A percentile compares a stretch with the other conserved stretches of the same genome.
Evolutionary conservation across 2,888 invertebrate species (phyloP).

Genomic region (Ypsolopha scabrella): DNA sequence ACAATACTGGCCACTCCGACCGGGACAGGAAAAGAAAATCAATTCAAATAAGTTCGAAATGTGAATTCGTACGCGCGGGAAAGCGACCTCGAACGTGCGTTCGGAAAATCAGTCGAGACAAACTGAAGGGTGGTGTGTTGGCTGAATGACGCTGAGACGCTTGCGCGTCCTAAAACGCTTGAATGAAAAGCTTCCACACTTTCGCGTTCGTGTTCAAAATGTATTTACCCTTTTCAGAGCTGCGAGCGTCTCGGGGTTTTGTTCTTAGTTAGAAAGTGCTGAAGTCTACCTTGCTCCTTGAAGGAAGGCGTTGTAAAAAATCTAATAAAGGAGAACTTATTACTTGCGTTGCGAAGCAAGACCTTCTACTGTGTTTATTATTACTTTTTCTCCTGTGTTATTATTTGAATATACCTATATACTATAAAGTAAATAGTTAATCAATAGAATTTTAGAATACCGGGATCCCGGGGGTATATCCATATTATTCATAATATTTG

Average conservation of each 20-base stretch:
- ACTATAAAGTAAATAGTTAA: no score
- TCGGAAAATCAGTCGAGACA: conserved; percentile 41
- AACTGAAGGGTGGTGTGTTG: conserved; percentile 45
- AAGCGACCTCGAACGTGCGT: conserved; percentile 43
- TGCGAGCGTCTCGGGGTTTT: conserved; percentile 17
- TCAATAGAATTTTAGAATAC: no score
- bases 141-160: conserved; percentile 41
- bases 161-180: conserved; percentile 38
- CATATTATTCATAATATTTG: no score
- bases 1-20: conserved; percentile 8
- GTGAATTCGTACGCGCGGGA: conserved; percentile 34
- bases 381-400: no score
- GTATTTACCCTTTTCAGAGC: conserved; percentile 19
- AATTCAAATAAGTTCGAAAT: conserved; percentile 45
- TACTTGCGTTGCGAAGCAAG: no score
- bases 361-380: no score
- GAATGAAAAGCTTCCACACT: conserved; percentile 34
- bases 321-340: no score
- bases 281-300: background rate
- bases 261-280: background rate
- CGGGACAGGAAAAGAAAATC: background rate
- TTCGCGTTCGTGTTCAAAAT: conserved; percentile 14
- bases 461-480: no score
- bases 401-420: no score
- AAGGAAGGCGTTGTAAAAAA: no score